A percentile compares a stretch with the other conserved stretches of the same genome.
Conservation (phyloP, 2,797 vertebrate genomes). For the Alca torda region DNA sequence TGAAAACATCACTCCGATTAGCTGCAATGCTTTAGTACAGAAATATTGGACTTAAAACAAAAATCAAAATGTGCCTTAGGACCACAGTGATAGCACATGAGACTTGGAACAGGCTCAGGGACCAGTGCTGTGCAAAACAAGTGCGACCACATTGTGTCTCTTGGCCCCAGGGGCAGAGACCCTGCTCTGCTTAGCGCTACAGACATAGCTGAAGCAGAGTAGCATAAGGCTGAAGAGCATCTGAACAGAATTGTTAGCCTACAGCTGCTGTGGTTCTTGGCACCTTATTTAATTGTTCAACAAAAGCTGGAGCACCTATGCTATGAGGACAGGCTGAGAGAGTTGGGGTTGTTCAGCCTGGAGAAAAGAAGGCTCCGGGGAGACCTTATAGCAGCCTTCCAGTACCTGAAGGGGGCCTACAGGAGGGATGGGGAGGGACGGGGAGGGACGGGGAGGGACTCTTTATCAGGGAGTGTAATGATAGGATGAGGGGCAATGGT, state of each 20-base stretch:
- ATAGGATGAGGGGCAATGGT: too few relatives aligned
- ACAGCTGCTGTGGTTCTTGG: not conserved
- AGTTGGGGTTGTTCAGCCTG: too few relatives aligned
- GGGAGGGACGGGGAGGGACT: too few relatives aligned
- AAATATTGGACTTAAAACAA: not conserved
- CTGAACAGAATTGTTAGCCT: not conserved
- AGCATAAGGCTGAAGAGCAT: not conserved
- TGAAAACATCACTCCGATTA: not conserved
- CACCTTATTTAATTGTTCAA: not conserved
- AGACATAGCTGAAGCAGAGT: not conserved
- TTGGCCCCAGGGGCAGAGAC: not conserved
- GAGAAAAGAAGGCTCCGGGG: too few relatives aligned
- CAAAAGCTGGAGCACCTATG: too few relatives aligned
- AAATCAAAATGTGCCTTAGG: not conserved
- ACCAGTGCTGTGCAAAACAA: not conserved
- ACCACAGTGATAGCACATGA: not conserved
- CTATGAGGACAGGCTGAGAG: too few relatives aligned
- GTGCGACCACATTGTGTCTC: accelerated
- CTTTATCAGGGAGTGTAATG: too few relatives aligned
- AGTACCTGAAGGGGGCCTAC: too few relatives aligned
- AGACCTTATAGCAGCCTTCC: too few relatives aligned
- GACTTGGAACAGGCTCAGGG: not conserved
- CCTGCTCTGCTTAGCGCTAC: not conserved
- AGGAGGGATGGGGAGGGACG: too few relatives aligned
- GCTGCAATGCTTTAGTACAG: not conserved